Percentiles rank a stretch among this genome's conserved stretches.
Conservation (phyloP, 1,140 invertebrate species). For the Adelges cooleyi region DNA sequence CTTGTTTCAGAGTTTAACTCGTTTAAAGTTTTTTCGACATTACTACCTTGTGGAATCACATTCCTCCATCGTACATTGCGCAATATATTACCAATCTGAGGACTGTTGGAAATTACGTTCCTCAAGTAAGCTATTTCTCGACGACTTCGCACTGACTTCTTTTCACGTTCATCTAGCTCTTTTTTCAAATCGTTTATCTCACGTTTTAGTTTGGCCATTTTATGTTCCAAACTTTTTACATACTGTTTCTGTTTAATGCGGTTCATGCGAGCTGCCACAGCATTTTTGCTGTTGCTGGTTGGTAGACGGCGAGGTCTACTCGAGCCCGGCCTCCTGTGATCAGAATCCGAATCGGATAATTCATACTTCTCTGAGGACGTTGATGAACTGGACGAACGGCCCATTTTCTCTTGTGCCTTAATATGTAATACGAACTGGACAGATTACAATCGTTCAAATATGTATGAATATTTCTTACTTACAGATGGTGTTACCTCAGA, state of each 20-base stretch:
- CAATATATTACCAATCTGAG: neutral
- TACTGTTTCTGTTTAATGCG: constrained; percentile 19
- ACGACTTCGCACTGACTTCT: neutral
- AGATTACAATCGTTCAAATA: neutral
- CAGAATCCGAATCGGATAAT: constrained; percentile 8
- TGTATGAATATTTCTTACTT: neutral
- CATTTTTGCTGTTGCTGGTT: constrained; percentile 18
- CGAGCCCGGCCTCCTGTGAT: neutral
- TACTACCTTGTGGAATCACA: constrained; percentile 17
- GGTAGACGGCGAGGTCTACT: constrained; percentile 2
- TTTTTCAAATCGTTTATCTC: neutral
- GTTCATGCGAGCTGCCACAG: constrained; percentile 10
- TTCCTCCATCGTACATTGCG: constrained; percentile 18
- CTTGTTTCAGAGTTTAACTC: constrained; percentile 18
- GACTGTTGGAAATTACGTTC: neutral
- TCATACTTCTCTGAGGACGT: neutral
- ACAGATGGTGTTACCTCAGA: too few relatives aligned
- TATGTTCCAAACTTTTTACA: neutral
- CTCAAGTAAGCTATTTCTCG: constrained; percentile 11
- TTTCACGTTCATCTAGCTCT: neutral
- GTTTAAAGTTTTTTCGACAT: constrained; percentile 12
- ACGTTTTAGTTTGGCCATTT: neutral
- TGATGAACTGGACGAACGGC: neutral
- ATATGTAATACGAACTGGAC: neutral
- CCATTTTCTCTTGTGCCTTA: neutral